Evolutionary conservation across 2,113 vertebrate genomes (phyloP).

Genomic region (Paradoxurus hermaphroditus): DNA sequence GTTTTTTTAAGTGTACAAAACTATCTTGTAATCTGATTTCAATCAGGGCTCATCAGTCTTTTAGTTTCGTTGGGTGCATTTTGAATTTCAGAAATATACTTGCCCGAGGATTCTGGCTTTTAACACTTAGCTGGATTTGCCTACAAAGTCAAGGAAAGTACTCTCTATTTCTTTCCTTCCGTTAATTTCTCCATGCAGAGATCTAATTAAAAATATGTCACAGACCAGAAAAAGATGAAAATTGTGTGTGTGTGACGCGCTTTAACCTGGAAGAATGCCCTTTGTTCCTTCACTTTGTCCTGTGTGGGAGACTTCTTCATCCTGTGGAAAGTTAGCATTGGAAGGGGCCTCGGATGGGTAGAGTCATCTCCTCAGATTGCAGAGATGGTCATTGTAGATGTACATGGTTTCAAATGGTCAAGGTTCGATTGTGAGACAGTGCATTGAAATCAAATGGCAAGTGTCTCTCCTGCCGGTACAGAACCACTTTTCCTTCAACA

Average conservation of each 20-base stretch:
- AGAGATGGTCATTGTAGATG: background rate
- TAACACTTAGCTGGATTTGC: background rate
- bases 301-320: background rate
- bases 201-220: background rate
- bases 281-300: background rate
- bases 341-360: background rate
- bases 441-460: background rate
- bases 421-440: background rate
- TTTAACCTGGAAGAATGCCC: background rate
- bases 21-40: background rate
- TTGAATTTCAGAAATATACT: background rate
- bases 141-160: background rate
- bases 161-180: background rate
- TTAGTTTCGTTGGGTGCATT: background rate
- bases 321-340: background rate
- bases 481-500: background rate
- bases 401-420: background rate
- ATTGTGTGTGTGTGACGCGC: background rate
- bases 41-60: background rate
- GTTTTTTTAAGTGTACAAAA: background rate
- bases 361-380: background rate
- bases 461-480: background rate
- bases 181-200: background rate
- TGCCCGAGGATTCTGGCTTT: background rate
- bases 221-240: background rate